These are phyloP conservation scores for Bombus sylvicola DNA, from an alignment of 1,140 invertebrate genomes.

Conservation along the genomic window DNA sequence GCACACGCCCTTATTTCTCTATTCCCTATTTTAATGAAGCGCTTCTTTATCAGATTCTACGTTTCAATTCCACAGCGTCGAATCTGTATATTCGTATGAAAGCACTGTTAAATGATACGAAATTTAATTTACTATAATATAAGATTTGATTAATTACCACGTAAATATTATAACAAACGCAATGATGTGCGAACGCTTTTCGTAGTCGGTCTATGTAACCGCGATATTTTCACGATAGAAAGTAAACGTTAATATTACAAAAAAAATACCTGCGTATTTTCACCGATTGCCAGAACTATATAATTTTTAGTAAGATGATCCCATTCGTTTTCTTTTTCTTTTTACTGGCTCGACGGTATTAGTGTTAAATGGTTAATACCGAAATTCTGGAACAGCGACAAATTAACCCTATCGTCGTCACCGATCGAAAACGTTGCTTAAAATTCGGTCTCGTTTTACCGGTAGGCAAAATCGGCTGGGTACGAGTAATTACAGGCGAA, in stretches of 20 bases:
- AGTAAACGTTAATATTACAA: not conserved
- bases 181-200: no score
- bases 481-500: slow-evolving; percentile 44
- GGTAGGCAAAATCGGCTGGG: not conserved
- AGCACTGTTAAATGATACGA: no score
- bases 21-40: no score
- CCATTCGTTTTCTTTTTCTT: not conserved
- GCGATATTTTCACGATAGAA: not conserved
- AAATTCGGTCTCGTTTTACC: not conserved
- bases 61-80: no score
- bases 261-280: no score
- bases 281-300: not conserved
- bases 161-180: no score
- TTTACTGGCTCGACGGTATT: not conserved
- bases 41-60: no score
- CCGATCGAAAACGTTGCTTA: not conserved
- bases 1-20: no score
- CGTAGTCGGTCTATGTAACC: no score
- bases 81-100: no score
- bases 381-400: not conserved
- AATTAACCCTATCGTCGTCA: not conserved
- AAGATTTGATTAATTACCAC: no score
- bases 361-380: not conserved
- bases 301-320: not conserved
- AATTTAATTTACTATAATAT: no score